Evolutionary conservation across 2,888 invertebrate species (phyloP).

Genomic region (Epirrita christyi): DNA sequence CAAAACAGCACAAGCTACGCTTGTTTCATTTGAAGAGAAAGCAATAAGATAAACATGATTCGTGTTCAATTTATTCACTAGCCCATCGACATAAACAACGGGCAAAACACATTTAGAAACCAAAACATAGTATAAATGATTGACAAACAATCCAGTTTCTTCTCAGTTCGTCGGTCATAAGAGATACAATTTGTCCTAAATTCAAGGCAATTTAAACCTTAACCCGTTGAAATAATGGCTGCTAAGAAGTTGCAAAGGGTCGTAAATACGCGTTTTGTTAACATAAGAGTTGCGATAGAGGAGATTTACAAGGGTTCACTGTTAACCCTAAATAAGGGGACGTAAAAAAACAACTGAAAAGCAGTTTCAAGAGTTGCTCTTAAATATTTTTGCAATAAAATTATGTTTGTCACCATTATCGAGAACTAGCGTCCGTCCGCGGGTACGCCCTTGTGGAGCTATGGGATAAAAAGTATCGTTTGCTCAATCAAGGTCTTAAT

Average conservation of each 20-base stretch:
- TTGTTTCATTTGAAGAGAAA: too few species aligned
- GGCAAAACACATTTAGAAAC: slow-evolving; percentile 8
- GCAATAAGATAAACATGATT: too few species aligned
- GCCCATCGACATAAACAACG: not conserved
- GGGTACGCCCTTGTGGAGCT: too few species aligned
- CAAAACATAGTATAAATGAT: slow-evolving; percentile 13
- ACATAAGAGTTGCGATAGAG: slow-evolving; percentile 54
- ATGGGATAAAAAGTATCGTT: too few species aligned
- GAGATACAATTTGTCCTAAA: slow-evolving; percentile 6
- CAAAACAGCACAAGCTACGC: too few species aligned
- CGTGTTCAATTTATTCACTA: not conserved
- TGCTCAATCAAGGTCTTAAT: too few species aligned
- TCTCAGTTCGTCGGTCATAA: slow-evolving; percentile 6
- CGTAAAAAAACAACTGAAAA: slow-evolving; percentile 29
- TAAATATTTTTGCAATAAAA: not conserved
- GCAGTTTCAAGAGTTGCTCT: slow-evolving; percentile 10
- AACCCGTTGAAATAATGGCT: slow-evolving; percentile 4
- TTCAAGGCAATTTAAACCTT: slow-evolving; percentile 12
- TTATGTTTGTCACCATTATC: not conserved
- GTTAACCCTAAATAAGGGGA: slow-evolving; percentile 32
- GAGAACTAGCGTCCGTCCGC: too few species aligned
- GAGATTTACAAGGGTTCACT: slow-evolving; percentile 61
- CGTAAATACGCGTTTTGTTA: slow-evolving; percentile 49
- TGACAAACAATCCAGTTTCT: slow-evolving; percentile 11
- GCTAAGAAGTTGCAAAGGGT: slow-evolving; percentile 10